Evolutionary conservation across 2,888 invertebrate genomes (phyloP).

Genomic region (Ennomos fuscantarius): DNA sequence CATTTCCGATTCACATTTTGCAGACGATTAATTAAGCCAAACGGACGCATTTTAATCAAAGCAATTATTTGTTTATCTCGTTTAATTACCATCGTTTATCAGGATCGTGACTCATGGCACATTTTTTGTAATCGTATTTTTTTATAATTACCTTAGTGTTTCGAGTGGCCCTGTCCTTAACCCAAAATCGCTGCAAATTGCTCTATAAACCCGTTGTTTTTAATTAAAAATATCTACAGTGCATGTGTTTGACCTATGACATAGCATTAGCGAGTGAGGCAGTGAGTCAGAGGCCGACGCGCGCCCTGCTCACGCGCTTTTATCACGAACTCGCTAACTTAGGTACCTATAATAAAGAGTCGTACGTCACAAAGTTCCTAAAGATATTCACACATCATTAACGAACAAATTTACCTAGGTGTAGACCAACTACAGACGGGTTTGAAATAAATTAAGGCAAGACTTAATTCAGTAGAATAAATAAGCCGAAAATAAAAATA

Average conservation of each 20-base stretch:
- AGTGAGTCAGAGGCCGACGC: conserved; percentile 28
- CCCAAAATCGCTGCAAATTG: conserved; percentile 15
- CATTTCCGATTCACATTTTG: conserved; percentile 36
- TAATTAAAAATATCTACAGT: conserved; percentile 28
- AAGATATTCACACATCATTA: no score
- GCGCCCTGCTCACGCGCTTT: conserved; percentile 21
- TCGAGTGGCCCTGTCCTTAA: conserved; percentile 24
- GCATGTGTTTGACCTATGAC: conserved; percentile 36
- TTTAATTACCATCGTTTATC: conserved; percentile 10
- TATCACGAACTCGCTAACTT: conserved; percentile 18
- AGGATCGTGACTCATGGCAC: conserved; percentile 26
- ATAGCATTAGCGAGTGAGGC: conserved; percentile 33
- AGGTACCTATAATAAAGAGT: not conserved
- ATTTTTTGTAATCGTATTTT: conserved; percentile 15
- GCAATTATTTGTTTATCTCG: conserved; percentile 26
- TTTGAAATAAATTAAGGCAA: no score
- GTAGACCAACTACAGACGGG: no score
- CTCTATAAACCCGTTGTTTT: conserved; percentile 18
- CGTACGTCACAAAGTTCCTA: not conserved
- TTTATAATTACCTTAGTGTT: conserved; percentile 12
- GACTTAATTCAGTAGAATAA: no score
- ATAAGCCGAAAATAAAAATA: no score
- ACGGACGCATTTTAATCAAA: conserved; percentile 15
- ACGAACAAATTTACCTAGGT: no score
- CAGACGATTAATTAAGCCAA: conserved; percentile 29